These are phyloP conservation scores for Paralichthys olivaceus DNA, from an alignment of 2,113 vertebrate genomes.

Conservation along the genomic window DNA sequence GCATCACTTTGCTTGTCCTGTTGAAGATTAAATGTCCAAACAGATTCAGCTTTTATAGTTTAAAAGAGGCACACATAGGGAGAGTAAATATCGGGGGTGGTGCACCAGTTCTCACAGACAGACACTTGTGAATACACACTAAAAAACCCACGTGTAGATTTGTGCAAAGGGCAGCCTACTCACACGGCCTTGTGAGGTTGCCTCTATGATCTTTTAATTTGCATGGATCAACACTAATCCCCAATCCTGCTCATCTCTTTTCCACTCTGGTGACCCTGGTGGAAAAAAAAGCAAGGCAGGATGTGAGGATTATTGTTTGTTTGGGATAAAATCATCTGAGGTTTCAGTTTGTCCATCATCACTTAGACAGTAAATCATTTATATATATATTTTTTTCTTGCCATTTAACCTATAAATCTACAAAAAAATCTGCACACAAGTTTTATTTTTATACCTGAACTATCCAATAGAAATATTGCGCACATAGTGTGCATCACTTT, in stretches of 20 bases:
- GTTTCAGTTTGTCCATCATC: constrained; percentile 17
- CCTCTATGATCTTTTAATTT: constrained; percentile 73
- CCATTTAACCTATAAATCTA: no score
- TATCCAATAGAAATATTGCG: no score
- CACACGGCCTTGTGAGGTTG: constrained; percentile 53
- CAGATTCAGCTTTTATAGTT: constrained; percentile 3
- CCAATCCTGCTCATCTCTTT: constrained; percentile 50
- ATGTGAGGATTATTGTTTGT: constrained; percentile 48
- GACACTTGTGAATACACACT: constrained; percentile 27
- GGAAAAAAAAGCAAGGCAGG: constrained; percentile 56
- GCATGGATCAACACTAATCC: constrained; percentile 74
- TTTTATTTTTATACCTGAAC: no score
- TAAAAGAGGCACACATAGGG: background rate
- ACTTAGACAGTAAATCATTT: background rate
- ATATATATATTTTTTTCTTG: no score
- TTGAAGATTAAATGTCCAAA: constrained; percentile 1
- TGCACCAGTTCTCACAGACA: constrained; percentile 23
- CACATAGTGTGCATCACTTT: no score
- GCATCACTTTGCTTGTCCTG: background rate
- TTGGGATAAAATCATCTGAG: constrained; percentile 29
- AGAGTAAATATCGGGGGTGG: background rate
- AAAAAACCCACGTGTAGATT: constrained; percentile 39
- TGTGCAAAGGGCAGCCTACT: constrained; percentile 45
- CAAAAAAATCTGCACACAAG: no score
- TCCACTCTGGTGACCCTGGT: constrained; percentile 58